Evolutionary conservation across 2,797 vertebrate genomes (phyloP), one percentile per base, ranked within the genome.

Genomic region (Otolemur crassicaudatus): DNA sequence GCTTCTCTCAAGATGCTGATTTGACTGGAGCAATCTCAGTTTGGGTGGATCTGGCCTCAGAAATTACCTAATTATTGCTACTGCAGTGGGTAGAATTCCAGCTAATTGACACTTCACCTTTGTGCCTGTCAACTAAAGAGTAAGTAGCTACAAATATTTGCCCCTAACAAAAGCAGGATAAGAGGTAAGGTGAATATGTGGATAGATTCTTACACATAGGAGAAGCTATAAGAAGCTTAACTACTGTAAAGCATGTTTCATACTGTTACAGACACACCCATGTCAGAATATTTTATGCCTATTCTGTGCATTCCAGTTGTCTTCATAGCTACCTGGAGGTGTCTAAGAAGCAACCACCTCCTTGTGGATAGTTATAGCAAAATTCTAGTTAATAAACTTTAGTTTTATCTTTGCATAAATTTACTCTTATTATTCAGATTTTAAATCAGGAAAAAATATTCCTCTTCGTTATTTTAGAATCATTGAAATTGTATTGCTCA

Each of bases 61-160:
- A 95, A 92, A 94, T 85, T 19, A 93, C 25, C 17, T 84, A 69
- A 96, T 90, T 92, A 76, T n/a, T 9, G 17, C 53, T 76, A 69
- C 27, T 67, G n/a, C 11, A 77, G 70, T 96, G 81, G 37, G 17
- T 86, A 79, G 84, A 93, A 91, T 90, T 25, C 11, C 29, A 34
- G 14, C 22, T 92, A 93, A 90, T 27, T 85, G n/a, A 75, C 72
- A 23, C 4, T 31, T 90, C 67, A 77, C 10, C 56, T 85, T 88
- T 73, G 65, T 23, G 25, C 81, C 61, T 94, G 40, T 70, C 46
- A 82, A 29, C 61, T 84, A 63, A 93, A 95, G 29, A 81, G 22
- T 61, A 94, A 94, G 34, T 17, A 94, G 37, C 29, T 73, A 60
- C 49, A 91, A 79, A 72, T 76, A 7, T 60, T 60, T 79, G 29